These are phyloP conservation scores for Pecten maximus DNA, from an alignment of 2,888 invertebrate genomes.

Conservation along the genomic window DNA sequence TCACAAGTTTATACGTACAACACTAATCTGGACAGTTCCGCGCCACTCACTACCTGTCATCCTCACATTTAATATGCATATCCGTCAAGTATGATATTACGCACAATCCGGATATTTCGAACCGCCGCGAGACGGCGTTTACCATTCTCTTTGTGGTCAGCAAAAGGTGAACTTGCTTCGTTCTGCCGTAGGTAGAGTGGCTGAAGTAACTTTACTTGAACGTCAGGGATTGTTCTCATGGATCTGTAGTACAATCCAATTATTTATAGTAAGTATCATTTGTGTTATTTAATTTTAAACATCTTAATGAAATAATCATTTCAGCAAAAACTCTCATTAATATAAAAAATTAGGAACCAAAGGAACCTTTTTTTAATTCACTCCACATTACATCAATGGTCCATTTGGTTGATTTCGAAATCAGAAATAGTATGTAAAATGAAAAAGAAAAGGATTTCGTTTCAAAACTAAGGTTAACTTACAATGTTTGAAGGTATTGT, in stretches of 20 bases:
- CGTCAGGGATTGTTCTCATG: not conserved
- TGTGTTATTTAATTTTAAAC: not conserved
- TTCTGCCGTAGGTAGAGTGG: not conserved
- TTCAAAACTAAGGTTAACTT: too few species aligned
- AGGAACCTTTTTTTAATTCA: too few species aligned
- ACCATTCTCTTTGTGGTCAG: not conserved
- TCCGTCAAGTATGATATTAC: not conserved
- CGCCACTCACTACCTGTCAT: not conserved
- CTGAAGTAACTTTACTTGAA: not conserved
- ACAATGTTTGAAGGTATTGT: too few species aligned
- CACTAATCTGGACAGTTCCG: not conserved
- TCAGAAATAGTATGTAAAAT: too few species aligned
- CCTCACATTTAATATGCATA: not conserved
- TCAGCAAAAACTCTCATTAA: too few species aligned
- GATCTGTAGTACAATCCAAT: not conserved
- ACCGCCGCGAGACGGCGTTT: not conserved
- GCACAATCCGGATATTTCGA: constrained; percentile 4
- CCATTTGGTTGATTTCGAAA: too few species aligned
- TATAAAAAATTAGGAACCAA: too few species aligned
- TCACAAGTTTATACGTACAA: not conserved
- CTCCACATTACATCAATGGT: too few species aligned
- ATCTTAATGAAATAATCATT: not conserved
- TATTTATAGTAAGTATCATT: not conserved
- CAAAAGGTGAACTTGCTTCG: not conserved
- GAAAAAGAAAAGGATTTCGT: too few species aligned